Evolutionary conservation across 2,888 invertebrate species (phyloP).

Genomic region (Lepidonotus clava): DNA sequence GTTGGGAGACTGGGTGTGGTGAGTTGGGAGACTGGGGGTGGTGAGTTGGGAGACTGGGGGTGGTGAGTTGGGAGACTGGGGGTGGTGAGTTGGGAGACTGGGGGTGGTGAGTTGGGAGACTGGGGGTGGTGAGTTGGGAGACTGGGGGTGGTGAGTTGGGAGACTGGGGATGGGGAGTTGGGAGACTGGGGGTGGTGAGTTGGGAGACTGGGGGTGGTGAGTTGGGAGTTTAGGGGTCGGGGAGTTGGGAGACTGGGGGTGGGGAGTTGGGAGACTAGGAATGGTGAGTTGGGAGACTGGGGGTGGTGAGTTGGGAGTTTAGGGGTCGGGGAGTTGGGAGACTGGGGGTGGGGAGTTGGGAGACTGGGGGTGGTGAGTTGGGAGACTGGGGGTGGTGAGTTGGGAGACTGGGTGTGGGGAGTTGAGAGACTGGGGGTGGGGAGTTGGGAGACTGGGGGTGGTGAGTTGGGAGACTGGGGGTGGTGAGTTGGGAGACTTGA

Average conservation of each 20-base stretch:
- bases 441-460: not conserved
- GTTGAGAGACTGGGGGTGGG: not conserved
- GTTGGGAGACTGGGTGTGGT: too few relatives aligned
- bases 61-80: too few relatives aligned
- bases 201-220: not conserved
- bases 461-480: not conserved
- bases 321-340: not conserved
- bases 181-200: not conserved
- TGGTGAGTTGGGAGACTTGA: not conserved
- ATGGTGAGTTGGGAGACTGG: not conserved
- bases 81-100: too few relatives aligned
- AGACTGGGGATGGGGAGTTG: too few relatives aligned
- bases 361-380: not conserved
- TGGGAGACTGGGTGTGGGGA: not conserved
- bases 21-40: too few relatives aligned
- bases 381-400: not conserved
- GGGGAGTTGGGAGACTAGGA: not conserved
- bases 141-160: too few relatives aligned
- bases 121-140: too few relatives aligned
- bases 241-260: not conserved
- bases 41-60: too few relatives aligned
- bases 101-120: too few relatives aligned
- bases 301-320: not conserved
- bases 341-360: not conserved
- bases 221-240: not conserved